Evolutionary conservation across 2,113 vertebrate genomes (phyloP), one percentile per base, ranked within the genome.

Genomic region (Seriola aureovittata): DNA sequence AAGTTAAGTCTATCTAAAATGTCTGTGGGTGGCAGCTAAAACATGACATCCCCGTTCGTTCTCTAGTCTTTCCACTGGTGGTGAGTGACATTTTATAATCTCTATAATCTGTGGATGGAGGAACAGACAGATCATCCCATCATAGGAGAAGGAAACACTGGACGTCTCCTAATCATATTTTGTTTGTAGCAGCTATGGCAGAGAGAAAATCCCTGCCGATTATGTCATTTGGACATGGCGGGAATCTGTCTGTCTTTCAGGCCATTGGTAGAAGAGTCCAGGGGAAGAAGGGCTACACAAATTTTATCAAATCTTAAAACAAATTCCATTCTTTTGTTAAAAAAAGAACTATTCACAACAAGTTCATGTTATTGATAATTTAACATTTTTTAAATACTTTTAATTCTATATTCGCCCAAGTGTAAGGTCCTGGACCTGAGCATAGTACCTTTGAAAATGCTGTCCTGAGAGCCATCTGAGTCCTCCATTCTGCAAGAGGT

Each of bases 401-500:
- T 63, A 78, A 85, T 62, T 75, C 50, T 48, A 19, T 50, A 21
- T n/a, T 69, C 83, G 85, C 74, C 85, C 89, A 85, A 42, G 64
- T 77, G 44, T 83, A 68, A 84, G 57, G 62, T 88, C 81, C 78
- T 67, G 66, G 81, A 88, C 82, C 71, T 85, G 71, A 90, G 84
- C 79, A 69, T 85, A 85, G 82, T 79, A 80, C 83, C 59, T 90
- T 84, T 90, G 40, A 85, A 80, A 88, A 87, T 83, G 81, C 88
- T 84, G 85, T 92, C 91, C 91, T 91, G 92, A 93, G 91, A 89
- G 90, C 82, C 85, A 84, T 74, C 70, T 58, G 75, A 79, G 81
- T 89, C 73, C 85, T 89, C 55, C 81, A 78, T 87, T 84, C 76
- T 82, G 73, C 69, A 76, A 65, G 59, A 67, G 55, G 68, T 44